Conservation (phyloP, 1,140 invertebrate species). For the Drosophila navojoa region DNA sequence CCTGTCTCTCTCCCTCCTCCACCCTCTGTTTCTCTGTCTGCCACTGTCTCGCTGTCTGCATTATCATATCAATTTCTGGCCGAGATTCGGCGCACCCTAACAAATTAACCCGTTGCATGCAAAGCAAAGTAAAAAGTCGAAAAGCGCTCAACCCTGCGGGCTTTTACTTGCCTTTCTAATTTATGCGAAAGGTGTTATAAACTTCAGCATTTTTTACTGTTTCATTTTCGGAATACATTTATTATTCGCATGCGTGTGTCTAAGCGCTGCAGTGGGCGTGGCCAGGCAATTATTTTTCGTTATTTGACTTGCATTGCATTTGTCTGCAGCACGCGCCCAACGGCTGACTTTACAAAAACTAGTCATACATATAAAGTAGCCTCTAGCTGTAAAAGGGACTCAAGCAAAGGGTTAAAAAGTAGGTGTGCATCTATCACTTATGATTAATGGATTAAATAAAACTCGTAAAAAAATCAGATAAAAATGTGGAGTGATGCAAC, state of each 20-base stretch:
- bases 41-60: constrained; percentile 37
- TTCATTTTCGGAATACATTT: constrained; percentile 53
- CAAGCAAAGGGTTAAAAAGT: constrained; percentile 49
- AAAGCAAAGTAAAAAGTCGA: constrained; percentile 8
- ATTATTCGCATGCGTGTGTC: constrained; percentile 51
- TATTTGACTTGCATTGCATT: constrained; percentile 33
- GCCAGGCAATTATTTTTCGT: constrained; percentile 64
- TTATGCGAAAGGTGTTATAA: constrained; percentile 76
- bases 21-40: not conserved
- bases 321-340: constrained; percentile 64
- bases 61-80: constrained; percentile 80
- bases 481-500: too few relatives aligned
- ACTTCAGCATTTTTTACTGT: constrained; percentile 26
- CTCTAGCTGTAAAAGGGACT: constrained; percentile 34
- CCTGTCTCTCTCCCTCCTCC: not conserved
- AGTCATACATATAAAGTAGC: constrained; percentile 4
- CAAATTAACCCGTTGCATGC: constrained; percentile 78
- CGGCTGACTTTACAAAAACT: constrained; percentile 38
- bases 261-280: constrained; percentile 60
- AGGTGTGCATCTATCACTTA: constrained; percentile 57
- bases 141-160: not conserved
- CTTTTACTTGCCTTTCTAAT: constrained; percentile 60
- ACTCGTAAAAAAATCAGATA: not conserved
- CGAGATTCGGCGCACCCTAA: constrained; percentile 75
- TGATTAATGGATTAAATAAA: constrained; percentile 53